phyloP scores from a whole-genome alignment of 1,140 invertebrate genomes.

The Campoletis sonorensis region DNA sequence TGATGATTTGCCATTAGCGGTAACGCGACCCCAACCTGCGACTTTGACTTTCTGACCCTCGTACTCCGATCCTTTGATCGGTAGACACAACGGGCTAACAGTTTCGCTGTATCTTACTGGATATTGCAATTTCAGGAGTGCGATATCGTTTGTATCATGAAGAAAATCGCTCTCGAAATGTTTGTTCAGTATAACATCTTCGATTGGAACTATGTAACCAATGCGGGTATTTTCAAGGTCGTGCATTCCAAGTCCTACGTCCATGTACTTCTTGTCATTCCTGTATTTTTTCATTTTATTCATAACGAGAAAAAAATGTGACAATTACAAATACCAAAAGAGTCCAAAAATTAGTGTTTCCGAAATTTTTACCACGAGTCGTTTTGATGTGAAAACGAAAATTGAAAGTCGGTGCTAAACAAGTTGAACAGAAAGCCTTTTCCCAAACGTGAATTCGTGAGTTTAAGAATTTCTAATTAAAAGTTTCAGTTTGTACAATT shows the following conservation, averaged over 20 bases:
- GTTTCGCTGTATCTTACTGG: constrained; percentile 70
- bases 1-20: constrained; percentile 73
- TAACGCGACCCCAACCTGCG: constrained; percentile 81
- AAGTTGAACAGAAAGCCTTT: no score
- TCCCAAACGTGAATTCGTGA: no score
- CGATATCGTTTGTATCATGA: constrained; percentile 79
- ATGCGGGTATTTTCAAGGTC: constrained; percentile 63
- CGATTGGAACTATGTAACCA: constrained; percentile 69
- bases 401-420: no score
- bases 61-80: constrained; percentile 73
- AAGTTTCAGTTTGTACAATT: no score
- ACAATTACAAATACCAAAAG: no score
- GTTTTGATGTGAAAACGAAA: no score
- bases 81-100: constrained; percentile 79
- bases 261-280: constrained; percentile 60
- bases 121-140: constrained; percentile 76
- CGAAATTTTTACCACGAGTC: no score
- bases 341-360: no score
- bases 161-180: constrained; percentile 73
- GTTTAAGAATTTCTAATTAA: no score
- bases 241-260: constrained; percentile 75
- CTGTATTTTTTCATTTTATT: not conserved
- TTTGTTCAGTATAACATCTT: constrained; percentile 71
- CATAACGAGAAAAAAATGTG: no score
- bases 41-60: constrained; percentile 75